Conservation (phyloP, 2,888 invertebrate species). For the Aspidiotus rigidus region DNA sequence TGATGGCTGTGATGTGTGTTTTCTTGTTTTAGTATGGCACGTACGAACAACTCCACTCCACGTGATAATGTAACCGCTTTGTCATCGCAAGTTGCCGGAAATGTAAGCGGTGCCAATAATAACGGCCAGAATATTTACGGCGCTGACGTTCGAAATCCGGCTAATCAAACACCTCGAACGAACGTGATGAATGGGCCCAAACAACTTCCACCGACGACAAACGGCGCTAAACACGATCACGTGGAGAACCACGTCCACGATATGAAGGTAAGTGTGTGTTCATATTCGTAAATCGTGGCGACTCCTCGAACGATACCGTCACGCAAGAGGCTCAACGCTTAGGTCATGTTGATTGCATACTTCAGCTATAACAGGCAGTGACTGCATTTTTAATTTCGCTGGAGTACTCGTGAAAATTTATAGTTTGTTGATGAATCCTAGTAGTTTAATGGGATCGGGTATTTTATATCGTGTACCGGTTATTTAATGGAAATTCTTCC, state of each 20-base stretch:
- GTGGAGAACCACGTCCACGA: conserved; percentile 23
- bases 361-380: no score
- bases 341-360: no score
- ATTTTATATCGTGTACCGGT: no score
- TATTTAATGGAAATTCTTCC: no score
- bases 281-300: no score
- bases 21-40: conserved; percentile 27
- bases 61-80: conserved; percentile 8
- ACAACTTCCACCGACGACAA: conserved; percentile 21
- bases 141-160: not conserved
- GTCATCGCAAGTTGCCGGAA: conserved; percentile 9
- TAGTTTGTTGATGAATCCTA: no score
- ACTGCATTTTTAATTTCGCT: no score
- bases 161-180: conserved; percentile 12
- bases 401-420: no score
- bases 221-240: conserved; percentile 29
- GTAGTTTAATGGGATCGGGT: no score
- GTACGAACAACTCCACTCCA: conserved; percentile 15
- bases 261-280: conserved; percentile 23
- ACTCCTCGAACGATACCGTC: no score
- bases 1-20: not conserved
- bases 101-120: not conserved
- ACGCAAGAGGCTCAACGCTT: no score
- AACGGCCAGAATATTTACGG: conserved; percentile 8
- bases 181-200: conserved; percentile 29